phyloP scores from a whole-genome alignment of 37 sponge, comb jelly and placozoan genomes.

The Amphimedon queenslandica region DNA sequence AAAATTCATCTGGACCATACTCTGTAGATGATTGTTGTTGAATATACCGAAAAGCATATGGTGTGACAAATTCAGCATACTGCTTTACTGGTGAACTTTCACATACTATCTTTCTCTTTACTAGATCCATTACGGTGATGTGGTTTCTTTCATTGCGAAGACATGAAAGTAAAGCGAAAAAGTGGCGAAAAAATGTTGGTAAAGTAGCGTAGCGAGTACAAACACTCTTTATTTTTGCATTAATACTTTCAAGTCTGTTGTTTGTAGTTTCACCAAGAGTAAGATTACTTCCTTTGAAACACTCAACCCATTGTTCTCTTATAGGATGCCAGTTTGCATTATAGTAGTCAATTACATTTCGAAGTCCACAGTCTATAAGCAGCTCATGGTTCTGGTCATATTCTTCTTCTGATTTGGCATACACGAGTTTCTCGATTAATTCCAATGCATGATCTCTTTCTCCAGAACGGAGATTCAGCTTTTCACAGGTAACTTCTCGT shows the following conservation, averaged over 20 bases:
- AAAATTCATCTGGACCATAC: too few relatives aligned
- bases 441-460: constrained; percentile 28
- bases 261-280: constrained; percentile 31
- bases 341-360: constrained; percentile 39
- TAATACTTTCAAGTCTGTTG: constrained; percentile 50
- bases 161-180: too few relatives aligned
- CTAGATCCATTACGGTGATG: too few relatives aligned
- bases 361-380: neutral
- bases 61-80: too few relatives aligned
- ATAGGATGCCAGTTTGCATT: constrained; percentile 66
- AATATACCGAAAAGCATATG: too few relatives aligned
- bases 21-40: too few relatives aligned
- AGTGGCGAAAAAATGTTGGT: too few relatives aligned
- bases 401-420: constrained; percentile 34
- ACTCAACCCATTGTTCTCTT: constrained; percentile 51
- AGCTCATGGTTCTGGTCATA: constrained; percentile 19
- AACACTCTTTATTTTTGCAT: constrained; percentile 51
- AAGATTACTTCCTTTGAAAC: constrained; percentile 24
- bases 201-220: too few relatives aligned
- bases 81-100: too few relatives aligned
- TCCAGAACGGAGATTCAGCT: constrained; percentile 33
- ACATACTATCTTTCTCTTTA: too few relatives aligned
- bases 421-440: constrained; percentile 39
- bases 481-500: constrained; percentile 54
- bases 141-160: too few relatives aligned